A percentile compares a stretch with the other conserved stretches of the same genome.
Conservation (phyloP, 2,113 vertebrate species). For the Cercopithecus mona region DNA sequence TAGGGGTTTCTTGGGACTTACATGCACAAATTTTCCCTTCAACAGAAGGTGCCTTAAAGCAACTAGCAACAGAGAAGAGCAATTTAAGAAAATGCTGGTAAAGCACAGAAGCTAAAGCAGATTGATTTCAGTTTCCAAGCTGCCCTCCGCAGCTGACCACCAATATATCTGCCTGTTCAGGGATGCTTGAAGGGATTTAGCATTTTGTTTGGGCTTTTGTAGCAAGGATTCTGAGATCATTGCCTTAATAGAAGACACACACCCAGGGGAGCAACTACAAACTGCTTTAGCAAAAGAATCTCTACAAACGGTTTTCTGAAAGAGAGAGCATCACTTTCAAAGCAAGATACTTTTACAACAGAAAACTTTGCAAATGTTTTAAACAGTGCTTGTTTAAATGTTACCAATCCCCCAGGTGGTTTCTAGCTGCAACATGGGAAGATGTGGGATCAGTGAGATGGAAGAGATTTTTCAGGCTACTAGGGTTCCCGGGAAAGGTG, state of each 20-base stretch:
- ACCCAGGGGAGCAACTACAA: slow-evolving; percentile 38
- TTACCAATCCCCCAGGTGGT: neutral
- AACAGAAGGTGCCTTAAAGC: slow-evolving; percentile 47
- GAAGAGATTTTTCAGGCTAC: neutral
- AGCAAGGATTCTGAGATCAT: slow-evolving; percentile 69
- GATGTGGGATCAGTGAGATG: neutral
- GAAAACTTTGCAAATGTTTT: slow-evolving; percentile 38
- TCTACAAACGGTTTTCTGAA: slow-evolving; percentile 49
- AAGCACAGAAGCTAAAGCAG: slow-evolving; percentile 59
- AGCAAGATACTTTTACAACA: slow-evolving; percentile 14
- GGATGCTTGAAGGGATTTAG: slow-evolving; percentile 63
- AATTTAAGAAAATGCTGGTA: slow-evolving; percentile 67
- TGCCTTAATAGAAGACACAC: slow-evolving; percentile 64
- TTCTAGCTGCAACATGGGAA: neutral
- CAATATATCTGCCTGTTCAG: slow-evolving; percentile 72
- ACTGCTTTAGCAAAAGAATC: slow-evolving; percentile 57
- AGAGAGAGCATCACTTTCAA: slow-evolving; percentile 42
- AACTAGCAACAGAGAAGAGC: slow-evolving; percentile 53
- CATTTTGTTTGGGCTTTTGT: slow-evolving; percentile 67
- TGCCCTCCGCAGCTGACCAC: slow-evolving; percentile 53
- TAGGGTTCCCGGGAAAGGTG: neutral
- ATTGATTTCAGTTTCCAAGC: slow-evolving; percentile 70
- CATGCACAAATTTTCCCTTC: slow-evolving; percentile 43
- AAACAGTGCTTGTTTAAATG: slow-evolving; percentile 29
- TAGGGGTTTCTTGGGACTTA: slow-evolving; percentile 38